A percentile compares a stretch with the other conserved stretches of the same genome.
Evolutionary conservation across 2,797 vertebrate genomes (phyloP).

Genomic region (Hipposideros larvatus): DNA sequence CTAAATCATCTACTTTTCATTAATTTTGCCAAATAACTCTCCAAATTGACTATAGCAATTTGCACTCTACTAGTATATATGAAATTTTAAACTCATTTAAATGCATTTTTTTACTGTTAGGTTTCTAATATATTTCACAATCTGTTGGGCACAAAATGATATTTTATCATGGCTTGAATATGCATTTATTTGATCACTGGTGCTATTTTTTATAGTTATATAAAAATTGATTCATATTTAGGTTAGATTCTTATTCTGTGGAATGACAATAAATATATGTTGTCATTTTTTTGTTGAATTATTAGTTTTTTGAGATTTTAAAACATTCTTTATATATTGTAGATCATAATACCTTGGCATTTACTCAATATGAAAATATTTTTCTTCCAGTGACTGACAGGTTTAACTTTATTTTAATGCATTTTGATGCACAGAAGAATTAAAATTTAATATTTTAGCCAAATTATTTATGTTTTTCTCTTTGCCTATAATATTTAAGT

Average conservation of each 20-base stretch:
- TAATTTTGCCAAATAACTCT: not conserved
- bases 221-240: not conserved
- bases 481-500: not conserved
- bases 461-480: not conserved
- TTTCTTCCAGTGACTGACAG: not conserved
- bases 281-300: constrained; percentile 26
- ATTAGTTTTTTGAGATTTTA: constrained; percentile 13
- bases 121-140: not conserved
- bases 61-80: not conserved
- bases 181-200: not conserved
- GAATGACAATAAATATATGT: not conserved
- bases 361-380: constrained; percentile 36
- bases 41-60: not conserved
- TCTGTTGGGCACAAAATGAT: not conserved
- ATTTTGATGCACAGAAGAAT: not conserved
- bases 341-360: not conserved
- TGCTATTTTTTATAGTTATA: not conserved
- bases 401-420: not conserved
- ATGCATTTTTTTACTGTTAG: not conserved
- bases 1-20: not conserved
- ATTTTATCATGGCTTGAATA: not conserved
- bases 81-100: not conserved
- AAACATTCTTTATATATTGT: not conserved
- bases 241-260: not conserved
- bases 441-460: not conserved